Evolutionary conservation across 2,797 vertebrate species (phyloP).

Genomic region (Sebastes cheni): DNA sequence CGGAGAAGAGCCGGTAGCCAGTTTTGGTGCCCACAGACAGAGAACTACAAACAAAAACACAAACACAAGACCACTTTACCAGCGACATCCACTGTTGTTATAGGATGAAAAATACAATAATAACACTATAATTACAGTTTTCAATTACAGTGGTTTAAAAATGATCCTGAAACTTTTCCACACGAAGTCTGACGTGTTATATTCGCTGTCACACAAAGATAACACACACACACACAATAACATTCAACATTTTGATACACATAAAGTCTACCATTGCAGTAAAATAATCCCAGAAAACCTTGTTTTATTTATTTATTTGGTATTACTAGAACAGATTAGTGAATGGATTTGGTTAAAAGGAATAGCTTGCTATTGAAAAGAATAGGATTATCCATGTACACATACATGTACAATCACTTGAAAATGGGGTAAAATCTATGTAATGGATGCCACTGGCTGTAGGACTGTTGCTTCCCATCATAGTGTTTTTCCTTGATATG

Average conservation of each 20-base stretch:
- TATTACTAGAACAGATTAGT: background rate
- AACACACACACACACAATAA: background rate
- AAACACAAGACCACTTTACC: background rate
- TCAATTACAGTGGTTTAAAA: background rate
- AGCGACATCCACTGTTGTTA: background rate
- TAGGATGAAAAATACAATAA: background rate
- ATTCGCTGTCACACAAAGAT: background rate
- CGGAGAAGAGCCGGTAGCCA: conserved; percentile 92
- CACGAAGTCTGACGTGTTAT: background rate
- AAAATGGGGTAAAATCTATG: background rate
- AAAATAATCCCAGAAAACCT: background rate
- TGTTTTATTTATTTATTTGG: background rate
- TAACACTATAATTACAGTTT: background rate
- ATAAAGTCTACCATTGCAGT: background rate
- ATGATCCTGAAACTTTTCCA: background rate
- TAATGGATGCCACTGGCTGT: background rate
- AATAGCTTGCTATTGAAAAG: background rate
- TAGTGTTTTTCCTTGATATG: too few species aligned
- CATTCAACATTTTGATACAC: background rate
- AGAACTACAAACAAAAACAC: conserved; percentile 78
- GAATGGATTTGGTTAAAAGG: background rate
- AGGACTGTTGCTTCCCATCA: background rate
- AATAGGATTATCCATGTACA: background rate
- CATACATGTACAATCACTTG: background rate
- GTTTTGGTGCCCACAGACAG: conserved; percentile 91